A percentile compares a stretch with the other conserved stretches of the same genome.
Evolutionary conservation across 2,113 vertebrate genomes (phyloP).

Genomic region (Ciconia boyciana): DNA sequence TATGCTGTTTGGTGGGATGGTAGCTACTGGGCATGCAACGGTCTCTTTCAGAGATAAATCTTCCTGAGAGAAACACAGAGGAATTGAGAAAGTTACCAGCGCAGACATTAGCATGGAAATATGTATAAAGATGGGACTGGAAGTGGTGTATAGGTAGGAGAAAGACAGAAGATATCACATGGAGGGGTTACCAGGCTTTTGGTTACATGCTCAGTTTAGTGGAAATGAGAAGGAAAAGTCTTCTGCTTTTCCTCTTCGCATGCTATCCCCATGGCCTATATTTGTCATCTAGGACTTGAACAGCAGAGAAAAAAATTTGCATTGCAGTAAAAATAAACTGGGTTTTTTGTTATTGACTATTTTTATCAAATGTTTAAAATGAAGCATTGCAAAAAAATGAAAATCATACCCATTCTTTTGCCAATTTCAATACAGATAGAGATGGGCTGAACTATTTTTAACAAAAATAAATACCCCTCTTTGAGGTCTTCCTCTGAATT

Average conservation of each 20-base stretch:
- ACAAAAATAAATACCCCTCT: slow-evolving; percentile 77
- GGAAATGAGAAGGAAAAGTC: slow-evolving; percentile 32
- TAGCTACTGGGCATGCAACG: not conserved
- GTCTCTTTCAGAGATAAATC: not conserved
- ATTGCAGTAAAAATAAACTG: slow-evolving; percentile 71
- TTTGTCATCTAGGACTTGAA: slow-evolving; percentile 40
- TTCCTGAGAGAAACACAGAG: not conserved
- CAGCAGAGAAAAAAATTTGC: slow-evolving; percentile 52
- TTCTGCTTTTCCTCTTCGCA: not conserved
- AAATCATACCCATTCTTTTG: slow-evolving; percentile 78
- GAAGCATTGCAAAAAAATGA: slow-evolving; percentile 70
- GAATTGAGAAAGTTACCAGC: not conserved
- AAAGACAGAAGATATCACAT: not conserved
- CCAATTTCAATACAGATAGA: slow-evolving; percentile 79
- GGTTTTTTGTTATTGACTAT: slow-evolving; percentile 76
- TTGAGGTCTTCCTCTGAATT: slow-evolving; percentile 77
- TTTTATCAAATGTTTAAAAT: slow-evolving; percentile 77
- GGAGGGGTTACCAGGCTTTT: not conserved
- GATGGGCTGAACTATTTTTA: slow-evolving; percentile 77
- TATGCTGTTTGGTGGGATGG: not conserved
- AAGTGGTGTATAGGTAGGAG: not conserved
- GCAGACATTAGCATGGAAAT: not conserved
- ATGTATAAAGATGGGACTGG: not conserved
- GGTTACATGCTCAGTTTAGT: slow-evolving; percentile 9
- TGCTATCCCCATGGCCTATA: slow-evolving; percentile 1